These are phyloP conservation scores for Sabatieria punctata DNA, from an alignment of 2,888 invertebrate genomes.

Conservation along the genomic window DNA sequence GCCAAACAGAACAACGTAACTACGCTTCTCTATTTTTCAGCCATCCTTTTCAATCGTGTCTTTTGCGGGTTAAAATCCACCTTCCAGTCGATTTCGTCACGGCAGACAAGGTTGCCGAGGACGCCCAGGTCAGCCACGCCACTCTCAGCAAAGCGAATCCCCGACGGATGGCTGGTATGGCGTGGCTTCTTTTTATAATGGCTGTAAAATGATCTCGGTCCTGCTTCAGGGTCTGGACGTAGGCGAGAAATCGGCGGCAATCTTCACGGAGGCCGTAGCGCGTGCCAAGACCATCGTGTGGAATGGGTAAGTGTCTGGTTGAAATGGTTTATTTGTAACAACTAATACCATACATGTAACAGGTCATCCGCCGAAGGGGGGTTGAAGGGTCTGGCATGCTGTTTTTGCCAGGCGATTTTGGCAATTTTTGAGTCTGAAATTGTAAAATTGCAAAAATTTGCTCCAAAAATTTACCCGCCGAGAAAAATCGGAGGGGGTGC, in stretches of 20 bases:
- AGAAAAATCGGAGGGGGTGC: too few species aligned
- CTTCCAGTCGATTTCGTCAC: constrained; percentile 87
- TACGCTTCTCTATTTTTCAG: not conserved
- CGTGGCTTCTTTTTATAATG: constrained; percentile 8
- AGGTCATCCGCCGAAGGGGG: too few species aligned
- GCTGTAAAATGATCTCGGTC: too few species aligned
- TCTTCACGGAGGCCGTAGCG: constrained; percentile 60
- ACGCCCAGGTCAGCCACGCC: constrained; percentile 59
- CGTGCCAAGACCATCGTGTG: constrained; percentile 91
- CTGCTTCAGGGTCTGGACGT: constrained; percentile 62
- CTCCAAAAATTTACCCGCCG: too few species aligned
- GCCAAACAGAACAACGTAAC: constrained; percentile 61
- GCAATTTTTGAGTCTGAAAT: too few species aligned
- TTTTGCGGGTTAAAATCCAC: constrained; percentile 70
- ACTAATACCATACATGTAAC: too few species aligned
- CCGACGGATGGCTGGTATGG: constrained; percentile 62
- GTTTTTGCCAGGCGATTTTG: too few species aligned
- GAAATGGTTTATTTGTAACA: too few species aligned
- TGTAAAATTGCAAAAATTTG: too few species aligned
- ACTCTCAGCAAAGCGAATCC: constrained; percentile 67
- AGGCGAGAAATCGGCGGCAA: constrained; percentile 63
- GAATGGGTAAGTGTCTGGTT: too few species aligned
- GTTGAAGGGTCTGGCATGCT: too few species aligned
- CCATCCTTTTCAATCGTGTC: too few species aligned
- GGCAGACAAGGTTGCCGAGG: constrained; percentile 85